Evolutionary conservation across 2,888 invertebrate species (phyloP), one percentile per base, ranked within the genome.

Genomic region (Phaedon cochleariae): DNA sequence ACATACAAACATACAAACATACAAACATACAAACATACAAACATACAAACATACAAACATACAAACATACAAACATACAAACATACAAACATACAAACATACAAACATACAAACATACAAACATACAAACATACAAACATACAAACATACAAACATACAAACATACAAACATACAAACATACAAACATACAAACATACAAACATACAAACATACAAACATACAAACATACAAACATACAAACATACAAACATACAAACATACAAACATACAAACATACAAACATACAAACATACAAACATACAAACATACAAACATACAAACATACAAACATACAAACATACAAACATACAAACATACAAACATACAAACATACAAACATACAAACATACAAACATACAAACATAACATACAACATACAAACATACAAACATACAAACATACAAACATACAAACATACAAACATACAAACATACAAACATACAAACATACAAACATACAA

Each of bases 101-200:
- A 57, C 21, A 57, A 4, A 57, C 45, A 57, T 6, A 57, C 21
- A 57, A 18, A 20, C 26, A 41, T 31, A 57, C 45, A 57, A 5
- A 57, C 20, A 57, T 37, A 57, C 45, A 41, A 17, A 45, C 26
- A 57, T 37, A 57, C 45, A 57, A n/a, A 57, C 45, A 57, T n/a
- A 51, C 51, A 51, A 12, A 51, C 51, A 57, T 12, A 57, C 18
- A 57, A 18, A 57, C 45, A 41, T 31, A 41, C 57, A 45, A 1
- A 57, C 45, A 57, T 21, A 41, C 45, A 45, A 12, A 34, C 18
- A 34, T 22, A 37, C 55, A 55, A 10, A 55, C 31, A 55, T 10
- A 37, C n/a, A 37, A 12, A 57, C 41, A 31, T n/a, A 51, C 3
- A 51, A 20, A 51, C 10, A 51, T 12, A 51, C 17, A 51, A 21